A percentile compares a stretch with the other conserved stretches of the same genome.
These are phyloP conservation scores for Climacteris rufus DNA, from an alignment of 2,113 vertebrate genomes.

Conservation along the genomic window DNA sequence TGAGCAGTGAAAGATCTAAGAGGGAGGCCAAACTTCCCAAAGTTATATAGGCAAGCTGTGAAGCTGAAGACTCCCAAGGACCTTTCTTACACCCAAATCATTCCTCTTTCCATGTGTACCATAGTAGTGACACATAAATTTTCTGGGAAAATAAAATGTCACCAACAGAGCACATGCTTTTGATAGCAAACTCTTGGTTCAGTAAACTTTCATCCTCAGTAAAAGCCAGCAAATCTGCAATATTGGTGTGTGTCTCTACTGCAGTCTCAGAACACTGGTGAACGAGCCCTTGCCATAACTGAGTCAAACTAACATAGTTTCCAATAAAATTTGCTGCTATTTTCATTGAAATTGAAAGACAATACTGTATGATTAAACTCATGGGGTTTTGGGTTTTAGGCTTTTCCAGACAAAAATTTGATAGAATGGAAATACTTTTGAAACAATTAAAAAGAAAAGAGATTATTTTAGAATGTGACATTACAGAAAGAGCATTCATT, in stretches of 20 bases:
- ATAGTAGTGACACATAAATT: background rate
- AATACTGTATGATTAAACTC: background rate
- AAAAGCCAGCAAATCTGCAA: background rate
- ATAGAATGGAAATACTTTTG: background rate
- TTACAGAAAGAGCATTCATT: background rate
- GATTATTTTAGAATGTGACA: background rate
- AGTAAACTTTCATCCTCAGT: background rate
- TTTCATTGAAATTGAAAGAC: background rate
- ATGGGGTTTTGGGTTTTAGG: rapidly evolving
- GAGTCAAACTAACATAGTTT: background rate
- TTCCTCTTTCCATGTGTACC: background rate
- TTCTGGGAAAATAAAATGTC: background rate
- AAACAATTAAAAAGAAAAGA: background rate
- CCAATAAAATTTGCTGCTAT: background rate
- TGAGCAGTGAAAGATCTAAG: background rate
- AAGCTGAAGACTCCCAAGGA: background rate
- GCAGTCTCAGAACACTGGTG: background rate
- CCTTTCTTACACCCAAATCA: background rate
- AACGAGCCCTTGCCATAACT: background rate
- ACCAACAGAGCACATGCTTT: background rate
- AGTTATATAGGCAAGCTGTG: background rate
- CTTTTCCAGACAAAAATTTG: background rate
- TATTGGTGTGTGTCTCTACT: background rate
- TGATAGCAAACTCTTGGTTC: background rate
- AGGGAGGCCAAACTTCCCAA: background rate